Conservation (phyloP, 2,797 vertebrate species). For the Microcaecilia unicolor region DNA sequence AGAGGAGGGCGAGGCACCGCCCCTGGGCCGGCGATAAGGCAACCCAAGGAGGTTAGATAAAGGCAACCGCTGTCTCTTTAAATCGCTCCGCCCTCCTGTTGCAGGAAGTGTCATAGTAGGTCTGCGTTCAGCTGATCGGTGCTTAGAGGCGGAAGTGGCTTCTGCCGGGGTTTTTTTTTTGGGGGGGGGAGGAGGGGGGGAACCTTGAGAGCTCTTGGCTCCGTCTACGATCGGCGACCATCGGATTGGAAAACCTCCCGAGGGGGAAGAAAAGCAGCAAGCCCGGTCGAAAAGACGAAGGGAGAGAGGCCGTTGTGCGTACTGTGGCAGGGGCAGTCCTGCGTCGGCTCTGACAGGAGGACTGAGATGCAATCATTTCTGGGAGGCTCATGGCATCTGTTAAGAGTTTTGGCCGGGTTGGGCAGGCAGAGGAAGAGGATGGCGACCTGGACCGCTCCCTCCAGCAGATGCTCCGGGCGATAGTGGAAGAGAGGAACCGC, state of each 20-base stretch:
- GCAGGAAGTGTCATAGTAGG: constrained; percentile 4
- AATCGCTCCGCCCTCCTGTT: neutral
- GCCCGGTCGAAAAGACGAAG: neutral
- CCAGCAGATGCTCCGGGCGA: constrained; percentile 62
- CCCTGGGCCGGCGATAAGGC: no score
- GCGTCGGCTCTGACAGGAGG: neutral
- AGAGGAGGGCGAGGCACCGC: no score
- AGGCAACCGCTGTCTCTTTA: neutral
- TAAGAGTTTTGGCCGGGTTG: constrained; percentile 16
- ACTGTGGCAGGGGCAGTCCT: neutral
- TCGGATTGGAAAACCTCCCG: neutral
- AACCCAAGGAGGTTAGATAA: no score
- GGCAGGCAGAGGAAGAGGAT: constrained; percentile 9
- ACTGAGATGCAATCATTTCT: constrained; percentile 23
- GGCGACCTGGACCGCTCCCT: constrained; percentile 48
- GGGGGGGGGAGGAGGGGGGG: neutral
- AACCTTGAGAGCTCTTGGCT: no score
- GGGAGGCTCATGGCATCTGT: constrained; percentile 32
- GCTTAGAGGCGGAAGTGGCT: constrained; percentile 5
- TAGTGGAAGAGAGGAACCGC: constrained; percentile 58
- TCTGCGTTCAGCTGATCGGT: neutral
- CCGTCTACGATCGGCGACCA: neutral
- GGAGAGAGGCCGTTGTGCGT: neutral
- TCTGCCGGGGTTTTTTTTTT: no score
- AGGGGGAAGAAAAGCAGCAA: no score